These are phyloP conservation scores for Cheilosia vernalis DNA, from an alignment of 2,888 invertebrate genomes.

Conservation along the genomic window DNA sequence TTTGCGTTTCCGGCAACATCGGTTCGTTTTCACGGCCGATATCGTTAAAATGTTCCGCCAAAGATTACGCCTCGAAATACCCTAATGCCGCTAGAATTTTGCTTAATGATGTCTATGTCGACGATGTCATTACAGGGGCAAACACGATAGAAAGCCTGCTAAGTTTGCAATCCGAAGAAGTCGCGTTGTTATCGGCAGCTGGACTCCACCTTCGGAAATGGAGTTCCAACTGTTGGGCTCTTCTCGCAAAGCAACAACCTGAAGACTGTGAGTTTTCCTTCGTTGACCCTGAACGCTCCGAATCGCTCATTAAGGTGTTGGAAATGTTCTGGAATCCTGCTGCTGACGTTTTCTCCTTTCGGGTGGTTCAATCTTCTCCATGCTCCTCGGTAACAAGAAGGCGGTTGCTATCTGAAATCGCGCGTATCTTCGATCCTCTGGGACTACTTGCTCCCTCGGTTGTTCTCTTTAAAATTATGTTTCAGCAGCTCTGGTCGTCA, in stretches of 20 bases:
- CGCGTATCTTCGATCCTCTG: background rate
- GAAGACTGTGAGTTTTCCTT: constrained; percentile 31
- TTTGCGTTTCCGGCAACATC: constrained; percentile 61
- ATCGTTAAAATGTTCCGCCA: constrained; percentile 60
- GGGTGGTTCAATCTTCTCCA: too few relatives aligned
- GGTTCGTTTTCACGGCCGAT: constrained; percentile 63
- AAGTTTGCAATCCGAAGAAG: constrained; percentile 29
- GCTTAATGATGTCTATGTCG: constrained; percentile 66
- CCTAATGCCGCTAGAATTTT: constrained; percentile 55
- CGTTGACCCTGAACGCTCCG: background rate
- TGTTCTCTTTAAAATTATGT: constrained; percentile 8
- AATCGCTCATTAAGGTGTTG: background rate
- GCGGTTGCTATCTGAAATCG: too few relatives aligned
- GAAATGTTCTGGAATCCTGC: constrained; percentile 5
- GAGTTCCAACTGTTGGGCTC: constrained; percentile 18
- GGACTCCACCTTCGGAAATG: constrained; percentile 10
- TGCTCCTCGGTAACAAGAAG: too few relatives aligned
- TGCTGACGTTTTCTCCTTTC: background rate
- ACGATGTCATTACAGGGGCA: constrained; percentile 63
- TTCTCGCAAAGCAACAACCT: background rate
- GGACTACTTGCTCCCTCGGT: constrained; percentile 22
- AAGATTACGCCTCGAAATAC: constrained; percentile 42
- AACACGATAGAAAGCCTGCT: constrained; percentile 32
- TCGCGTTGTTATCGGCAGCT: background rate
- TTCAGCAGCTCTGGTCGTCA: constrained; percentile 21